Base-by-base conservation (phyloP, 2,888 invertebrate genomes). In the Galeopsomyia nigrocyanea region DNA sequence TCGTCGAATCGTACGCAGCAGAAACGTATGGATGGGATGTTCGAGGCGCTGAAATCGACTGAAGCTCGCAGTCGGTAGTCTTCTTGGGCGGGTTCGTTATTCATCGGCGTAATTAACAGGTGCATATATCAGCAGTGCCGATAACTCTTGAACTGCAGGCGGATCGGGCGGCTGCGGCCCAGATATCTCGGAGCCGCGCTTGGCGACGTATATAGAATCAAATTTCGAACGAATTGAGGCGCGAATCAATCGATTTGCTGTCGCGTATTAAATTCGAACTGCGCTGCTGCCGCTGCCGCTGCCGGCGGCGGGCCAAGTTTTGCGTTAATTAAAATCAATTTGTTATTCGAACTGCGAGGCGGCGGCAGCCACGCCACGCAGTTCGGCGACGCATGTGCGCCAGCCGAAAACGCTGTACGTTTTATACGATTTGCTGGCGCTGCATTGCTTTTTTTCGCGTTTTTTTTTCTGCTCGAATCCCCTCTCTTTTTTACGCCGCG, bases 91-190 rank as follows among this genome's bases (percentile, higher is more conserved):
- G 39, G 13, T 39, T 70, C 73, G 75, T 78, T 76, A 77, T 76
- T 77, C 74, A 76, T 76, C 76, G 71, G 58, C 74, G 77, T 76
- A 78, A 78, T 77, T 78, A 78, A 78, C 74, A 74, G 62, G 13
- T 13, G 61, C 75, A 70, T 76, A 74, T 68, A 74, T 77, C 75
- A 76, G 57, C 61, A 63, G 26, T 55, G 61, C 63, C 67, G 68
- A 58, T 70, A 70, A 73, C 70, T 73, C 75, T 53, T 63, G 7
- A 10, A 13, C 53, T 63, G 26, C 26, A 26, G 5, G 26, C 26
- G 3, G 26, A 46, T 51, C 13, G 16, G 51, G 57, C 51, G 17
- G 47, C 39, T 22, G 70, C 53, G 58, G 56, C 56, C 70, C 58
- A 22, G 64, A 49, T 61, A 58, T 66, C 72, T 61, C 53, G 60